Percentiles rank a stretch among this genome's conserved stretches.
Conservation (phyloP, 2,797 vertebrate genomes). For the Kryptolebias ocellatus region DNA sequence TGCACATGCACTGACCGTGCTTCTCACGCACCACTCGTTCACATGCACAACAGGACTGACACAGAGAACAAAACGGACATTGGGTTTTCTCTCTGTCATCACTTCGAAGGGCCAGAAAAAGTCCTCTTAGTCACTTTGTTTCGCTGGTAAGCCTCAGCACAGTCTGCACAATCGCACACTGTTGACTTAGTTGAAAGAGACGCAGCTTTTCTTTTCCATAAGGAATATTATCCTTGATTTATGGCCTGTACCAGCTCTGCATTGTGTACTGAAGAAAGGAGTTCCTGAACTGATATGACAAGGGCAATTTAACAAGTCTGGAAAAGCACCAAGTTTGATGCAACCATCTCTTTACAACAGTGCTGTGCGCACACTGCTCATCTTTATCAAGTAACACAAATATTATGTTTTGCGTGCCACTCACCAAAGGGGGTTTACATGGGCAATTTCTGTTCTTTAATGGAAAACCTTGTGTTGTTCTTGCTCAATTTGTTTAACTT, state of each 20-base stretch:
- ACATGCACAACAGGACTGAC: slow-evolving; percentile 37
- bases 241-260: slow-evolving; percentile 45
- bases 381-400: slow-evolving; percentile 41
- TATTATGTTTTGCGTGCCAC: neutral
- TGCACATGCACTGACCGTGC: slow-evolving; percentile 7
- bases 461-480: slow-evolving; percentile 8
- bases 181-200: slow-evolving; percentile 50
- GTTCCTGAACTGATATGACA: slow-evolving; percentile 71
- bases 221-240: slow-evolving; percentile 60
- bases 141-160: slow-evolving; percentile 36
- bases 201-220: slow-evolving; percentile 17
- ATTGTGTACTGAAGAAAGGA: slow-evolving; percentile 64
- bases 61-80: slow-evolving; percentile 36
- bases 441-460: too few species aligned
- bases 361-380: slow-evolving; percentile 5
- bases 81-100: slow-evolving; percentile 52
- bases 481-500: slow-evolving; percentile 15
- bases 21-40: slow-evolving; percentile 40
- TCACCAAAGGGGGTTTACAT: too few species aligned
- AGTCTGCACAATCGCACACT: slow-evolving; percentile 51
- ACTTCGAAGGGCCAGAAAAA: slow-evolving; percentile 54
- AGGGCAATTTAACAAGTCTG: slow-evolving; percentile 68
- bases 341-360: slow-evolving; percentile 34
- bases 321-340: slow-evolving; percentile 56
- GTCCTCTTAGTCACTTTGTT: slow-evolving; percentile 44